A percentile compares a stretch with the other conserved stretches of the same genome.
phyloP scores from a whole-genome alignment of 1,140 invertebrate genomes.

The Megalopta genalis region DNA sequence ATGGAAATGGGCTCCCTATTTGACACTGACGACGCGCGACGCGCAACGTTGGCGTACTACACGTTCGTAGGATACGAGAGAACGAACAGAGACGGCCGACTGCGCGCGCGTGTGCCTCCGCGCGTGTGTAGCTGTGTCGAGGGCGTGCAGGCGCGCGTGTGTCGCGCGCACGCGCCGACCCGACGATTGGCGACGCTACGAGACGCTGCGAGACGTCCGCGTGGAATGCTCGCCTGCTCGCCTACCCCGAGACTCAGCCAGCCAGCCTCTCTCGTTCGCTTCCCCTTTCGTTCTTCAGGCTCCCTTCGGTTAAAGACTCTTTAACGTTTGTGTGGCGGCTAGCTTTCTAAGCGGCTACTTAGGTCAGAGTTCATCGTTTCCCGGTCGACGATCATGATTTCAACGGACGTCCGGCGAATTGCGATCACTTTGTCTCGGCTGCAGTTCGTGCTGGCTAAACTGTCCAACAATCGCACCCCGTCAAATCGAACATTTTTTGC shows the following conservation, averaged over 20 bases:
- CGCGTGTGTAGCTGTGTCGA: too few relatives aligned
- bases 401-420: conserved; percentile 8
- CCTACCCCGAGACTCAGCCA: conserved; percentile 44
- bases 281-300: conserved; percentile 30
- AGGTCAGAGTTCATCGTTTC: conserved; percentile 46
- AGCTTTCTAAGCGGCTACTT: conserved; percentile 48
- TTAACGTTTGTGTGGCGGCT: conserved; percentile 58
- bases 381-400: conserved; percentile 1
- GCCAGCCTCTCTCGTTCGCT: conserved; percentile 36
- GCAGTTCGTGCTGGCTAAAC: neutral
- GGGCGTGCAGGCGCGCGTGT: too few relatives aligned
- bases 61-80: neutral
- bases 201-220: neutral
- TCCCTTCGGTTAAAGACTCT: conserved; percentile 43
- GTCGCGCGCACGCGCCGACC: too few relatives aligned
- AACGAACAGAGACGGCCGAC: too few relatives aligned
- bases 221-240: conserved; percentile 55
- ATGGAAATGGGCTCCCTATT: conserved; percentile 27
- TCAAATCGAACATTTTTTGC: too few relatives aligned
- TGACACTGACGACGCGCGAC: conserved; percentile 3
- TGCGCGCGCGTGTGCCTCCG: too few relatives aligned
- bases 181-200: too few relatives aligned
- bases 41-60: neutral
- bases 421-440: neutral
- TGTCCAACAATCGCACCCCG: too few relatives aligned